A percentile compares a stretch with the other conserved stretches of the same genome.
These are phyloP conservation scores for Rotaria macrura DNA, from an alignment of 2,888 invertebrate genomes.

Conservation along the genomic window DNA sequence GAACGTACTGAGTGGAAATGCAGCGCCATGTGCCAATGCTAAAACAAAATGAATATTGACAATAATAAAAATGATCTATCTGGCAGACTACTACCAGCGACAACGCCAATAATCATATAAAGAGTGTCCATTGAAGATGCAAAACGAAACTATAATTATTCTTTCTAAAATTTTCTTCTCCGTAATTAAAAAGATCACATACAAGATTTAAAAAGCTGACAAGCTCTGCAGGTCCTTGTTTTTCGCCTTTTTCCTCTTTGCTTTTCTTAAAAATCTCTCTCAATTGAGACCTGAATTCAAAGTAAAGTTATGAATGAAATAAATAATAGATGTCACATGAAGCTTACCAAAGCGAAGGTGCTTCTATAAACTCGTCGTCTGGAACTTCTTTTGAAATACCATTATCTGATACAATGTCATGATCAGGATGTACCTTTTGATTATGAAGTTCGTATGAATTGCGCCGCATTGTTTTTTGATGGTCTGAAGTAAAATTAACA, in stretches of 20 bases:
- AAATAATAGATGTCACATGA: not conserved
- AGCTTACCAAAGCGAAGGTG: too few species aligned
- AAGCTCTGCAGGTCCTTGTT: not conserved
- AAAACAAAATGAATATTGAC: not conserved
- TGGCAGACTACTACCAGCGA: not conserved
- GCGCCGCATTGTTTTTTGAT: too few species aligned
- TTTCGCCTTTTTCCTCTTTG: conserved; percentile 19
- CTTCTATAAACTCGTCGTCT: too few species aligned
- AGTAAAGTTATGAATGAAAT: not conserved
- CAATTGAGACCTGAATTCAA: not conserved
- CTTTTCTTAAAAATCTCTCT: conserved; percentile 30
- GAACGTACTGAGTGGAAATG: not conserved
- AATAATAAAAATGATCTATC: too few species aligned
- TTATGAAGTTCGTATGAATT: too few species aligned
- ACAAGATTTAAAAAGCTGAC: not conserved
- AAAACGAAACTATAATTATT: not conserved
- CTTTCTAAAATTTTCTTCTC: not conserved
- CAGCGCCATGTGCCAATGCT: not conserved
- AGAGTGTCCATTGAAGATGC: not conserved
- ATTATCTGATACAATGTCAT: too few species aligned
- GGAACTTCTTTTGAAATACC: too few species aligned
- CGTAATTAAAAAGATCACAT: not conserved
- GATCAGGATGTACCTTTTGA: too few species aligned
- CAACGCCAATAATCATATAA: not conserved
- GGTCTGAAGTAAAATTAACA: too few species aligned